Conservation (phyloP, 2,797 vertebrate genomes). For the Balearica regulorum region DNA sequence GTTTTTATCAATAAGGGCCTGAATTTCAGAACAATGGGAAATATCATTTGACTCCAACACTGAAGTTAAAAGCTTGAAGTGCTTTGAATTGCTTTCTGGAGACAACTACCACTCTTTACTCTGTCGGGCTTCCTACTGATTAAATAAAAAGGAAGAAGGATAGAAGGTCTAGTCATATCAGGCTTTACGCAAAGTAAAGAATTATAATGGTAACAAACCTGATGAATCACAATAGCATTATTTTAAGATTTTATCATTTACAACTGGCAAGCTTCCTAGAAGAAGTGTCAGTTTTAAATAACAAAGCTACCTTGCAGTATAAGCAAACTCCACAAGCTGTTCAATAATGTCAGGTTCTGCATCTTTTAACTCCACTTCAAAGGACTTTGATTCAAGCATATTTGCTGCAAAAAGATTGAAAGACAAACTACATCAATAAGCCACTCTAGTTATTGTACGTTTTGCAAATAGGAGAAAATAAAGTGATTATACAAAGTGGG, state of each 20-base stretch:
- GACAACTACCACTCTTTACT: not conserved
- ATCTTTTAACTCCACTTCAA: slow-evolving; percentile 94
- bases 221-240: not conserved
- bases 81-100: not conserved
- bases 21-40: not conserved
- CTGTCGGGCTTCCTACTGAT: not conserved
- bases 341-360: slow-evolving; percentile 96
- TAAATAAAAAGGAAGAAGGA: not conserved
- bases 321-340: slow-evolving; percentile 94
- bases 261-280: not conserved
- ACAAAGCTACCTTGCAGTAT: slow-evolving; percentile 88
- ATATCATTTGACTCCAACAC: not conserved
- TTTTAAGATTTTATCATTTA: not conserved
- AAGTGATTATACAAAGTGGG: not conserved
- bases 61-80: not conserved
- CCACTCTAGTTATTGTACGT: not conserved
- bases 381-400: slow-evolving; percentile 96
- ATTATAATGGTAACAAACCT: not conserved
- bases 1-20: not conserved
- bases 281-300: not conserved
- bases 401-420: slow-evolving; percentile 80
- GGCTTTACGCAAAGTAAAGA: not conserved
- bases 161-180: not conserved
- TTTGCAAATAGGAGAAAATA: not conserved
- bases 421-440: slow-evolving; percentile 1